A percentile compares a stretch with the other conserved stretches of the same genome.
These are phyloP conservation scores for Ophion slaviceki DNA, from an alignment of 2,888 invertebrate species.

Conservation along the genomic window DNA sequence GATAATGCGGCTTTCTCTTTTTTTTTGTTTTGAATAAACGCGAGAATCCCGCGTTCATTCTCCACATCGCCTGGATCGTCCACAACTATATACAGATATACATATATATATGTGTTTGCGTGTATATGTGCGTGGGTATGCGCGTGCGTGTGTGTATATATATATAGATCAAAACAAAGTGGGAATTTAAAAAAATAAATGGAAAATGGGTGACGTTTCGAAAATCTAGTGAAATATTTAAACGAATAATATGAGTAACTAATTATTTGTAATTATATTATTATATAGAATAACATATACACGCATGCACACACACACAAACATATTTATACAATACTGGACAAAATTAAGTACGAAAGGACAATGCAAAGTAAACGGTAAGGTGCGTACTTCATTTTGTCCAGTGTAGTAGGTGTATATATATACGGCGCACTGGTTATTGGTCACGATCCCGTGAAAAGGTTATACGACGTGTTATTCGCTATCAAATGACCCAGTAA, in stretches of 20 bases:
- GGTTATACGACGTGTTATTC: too few species aligned
- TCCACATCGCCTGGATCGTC: conserved; percentile 65
- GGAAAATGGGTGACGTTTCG: conserved; percentile 73
- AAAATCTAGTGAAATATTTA: conserved; percentile 82
- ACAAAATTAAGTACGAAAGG: too few species aligned
- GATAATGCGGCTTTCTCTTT: conserved; percentile 68
- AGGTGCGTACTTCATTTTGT: too few species aligned
- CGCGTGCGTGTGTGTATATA: too few species aligned
- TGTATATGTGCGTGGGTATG: neutral
- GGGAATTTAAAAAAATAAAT: conserved; percentile 19
- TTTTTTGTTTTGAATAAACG: conserved; percentile 39
- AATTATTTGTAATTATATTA: conserved; percentile 73
- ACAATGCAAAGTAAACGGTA: too few species aligned
- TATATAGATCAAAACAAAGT: conserved; percentile 25
- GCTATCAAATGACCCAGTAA: too few species aligned
- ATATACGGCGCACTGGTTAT: conserved; percentile 46
- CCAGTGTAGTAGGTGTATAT: conserved; percentile 58
- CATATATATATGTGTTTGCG: neutral
- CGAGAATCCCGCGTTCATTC: conserved; percentile 40
- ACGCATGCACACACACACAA: too few species aligned
- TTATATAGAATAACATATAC: conserved; percentile 54
- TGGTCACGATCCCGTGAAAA: too few species aligned
- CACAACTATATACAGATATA: conserved; percentile 50
- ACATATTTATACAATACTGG: too few species aligned
- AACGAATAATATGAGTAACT: conserved; percentile 72